phyloP scores from a whole-genome alignment of 2,113 vertebrate genomes.

The Uria aalge region DNA sequence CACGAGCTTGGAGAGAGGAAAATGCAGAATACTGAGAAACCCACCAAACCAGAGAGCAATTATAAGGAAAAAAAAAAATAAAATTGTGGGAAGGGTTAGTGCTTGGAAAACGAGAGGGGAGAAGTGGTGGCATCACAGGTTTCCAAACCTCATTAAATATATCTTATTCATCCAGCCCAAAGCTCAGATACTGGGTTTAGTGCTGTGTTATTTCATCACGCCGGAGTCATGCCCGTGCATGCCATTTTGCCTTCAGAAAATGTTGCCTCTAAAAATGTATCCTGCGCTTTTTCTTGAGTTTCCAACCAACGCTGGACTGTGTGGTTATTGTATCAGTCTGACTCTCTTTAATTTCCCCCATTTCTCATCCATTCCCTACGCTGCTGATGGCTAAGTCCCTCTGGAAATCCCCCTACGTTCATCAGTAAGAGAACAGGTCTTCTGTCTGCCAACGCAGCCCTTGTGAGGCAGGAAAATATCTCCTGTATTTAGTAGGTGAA shows the following conservation, averaged over 20 bases:
- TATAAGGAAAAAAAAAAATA: background rate
- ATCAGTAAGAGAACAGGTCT: background rate
- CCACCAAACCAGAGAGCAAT: conserved; percentile 26
- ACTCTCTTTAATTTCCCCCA: background rate
- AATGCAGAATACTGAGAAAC: conserved; percentile 30
- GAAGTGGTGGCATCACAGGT: conserved; percentile 13
- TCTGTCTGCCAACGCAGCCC: background rate
- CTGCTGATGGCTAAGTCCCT: background rate
- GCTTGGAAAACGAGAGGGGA: conserved; percentile 8
- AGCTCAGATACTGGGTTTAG: background rate
- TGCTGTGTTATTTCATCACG: background rate
- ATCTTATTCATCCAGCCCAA: background rate
- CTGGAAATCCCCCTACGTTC: background rate
- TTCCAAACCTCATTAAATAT: conserved; percentile 29
- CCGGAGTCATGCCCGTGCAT: fast-evolving
- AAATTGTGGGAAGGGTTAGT: background rate
- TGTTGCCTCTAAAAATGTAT: background rate
- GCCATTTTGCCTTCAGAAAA: background rate
- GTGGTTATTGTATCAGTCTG: background rate
- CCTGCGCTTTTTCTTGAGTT: background rate
- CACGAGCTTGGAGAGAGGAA: background rate
- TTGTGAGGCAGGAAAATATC: background rate
- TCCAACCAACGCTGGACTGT: background rate
- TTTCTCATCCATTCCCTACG: background rate
- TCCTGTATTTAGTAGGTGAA: conserved; percentile 29